phyloP scores from a whole-genome alignment of 1,140 invertebrate genomes.

The Hylyphantes graminicola region DNA sequence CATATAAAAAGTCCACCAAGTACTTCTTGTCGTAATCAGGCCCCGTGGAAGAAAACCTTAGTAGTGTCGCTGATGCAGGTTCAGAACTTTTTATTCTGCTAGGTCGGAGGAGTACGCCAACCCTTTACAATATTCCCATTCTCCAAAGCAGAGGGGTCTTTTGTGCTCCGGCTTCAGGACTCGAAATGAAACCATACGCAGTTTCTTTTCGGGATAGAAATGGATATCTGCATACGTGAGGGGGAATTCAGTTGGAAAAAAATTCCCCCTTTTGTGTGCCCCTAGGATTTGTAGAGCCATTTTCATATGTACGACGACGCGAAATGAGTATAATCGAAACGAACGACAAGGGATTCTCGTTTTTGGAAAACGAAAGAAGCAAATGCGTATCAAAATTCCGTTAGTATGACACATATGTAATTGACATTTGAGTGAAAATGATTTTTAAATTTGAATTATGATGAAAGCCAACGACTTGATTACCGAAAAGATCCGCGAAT shows the following conservation, averaged over 20 bases:
- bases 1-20: too few species aligned
- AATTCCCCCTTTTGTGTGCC: not conserved
- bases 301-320: constrained; percentile 1
- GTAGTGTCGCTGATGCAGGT: constrained; percentile 7
- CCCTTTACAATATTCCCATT: not conserved
- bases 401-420: not conserved
- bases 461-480: too few species aligned
- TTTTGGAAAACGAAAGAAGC: constrained; percentile 16
- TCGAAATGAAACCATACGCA: constrained; percentile 51
- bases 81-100: not conserved
- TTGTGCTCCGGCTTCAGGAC: not conserved
- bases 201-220: constrained; percentile 27
- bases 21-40: not conserved
- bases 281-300: not conserved
- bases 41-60: constrained; percentile 1
- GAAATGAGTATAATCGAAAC: constrained; percentile 50
- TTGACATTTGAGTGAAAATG: too few species aligned
- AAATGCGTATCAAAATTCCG: constrained; percentile 17
- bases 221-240: constrained; percentile 40
- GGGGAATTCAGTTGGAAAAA: not conserved
- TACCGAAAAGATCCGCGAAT: too few species aligned
- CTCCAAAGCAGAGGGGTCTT: constrained; percentile 2
- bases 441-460: too few species aligned
- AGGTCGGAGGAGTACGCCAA: not conserved
- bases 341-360: not conserved